These are phyloP conservation scores for Chloromyia formosa DNA, from an alignment of 2,888 invertebrate genomes.

Conservation along the genomic window DNA sequence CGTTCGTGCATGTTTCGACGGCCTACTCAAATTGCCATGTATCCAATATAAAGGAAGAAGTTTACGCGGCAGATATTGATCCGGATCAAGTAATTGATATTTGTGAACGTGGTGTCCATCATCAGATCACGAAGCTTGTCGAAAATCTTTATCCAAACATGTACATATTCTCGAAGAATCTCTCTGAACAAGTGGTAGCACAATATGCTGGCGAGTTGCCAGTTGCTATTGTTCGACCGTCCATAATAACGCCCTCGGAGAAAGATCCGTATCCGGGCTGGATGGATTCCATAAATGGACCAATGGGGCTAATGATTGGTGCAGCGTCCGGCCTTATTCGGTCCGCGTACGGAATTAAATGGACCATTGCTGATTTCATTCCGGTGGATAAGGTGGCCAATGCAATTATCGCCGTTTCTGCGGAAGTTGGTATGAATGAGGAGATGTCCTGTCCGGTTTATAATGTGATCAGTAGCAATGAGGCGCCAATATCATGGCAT, in stretches of 20 bases:
- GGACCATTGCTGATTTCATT: constrained; percentile 66
- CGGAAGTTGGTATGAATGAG: constrained; percentile 61
- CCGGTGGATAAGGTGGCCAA: constrained; percentile 68
- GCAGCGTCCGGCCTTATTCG: constrained; percentile 66
- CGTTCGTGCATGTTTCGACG: constrained; percentile 67
- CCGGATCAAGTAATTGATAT: not conserved
- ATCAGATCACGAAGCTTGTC: not conserved
- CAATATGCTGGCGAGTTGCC: constrained; percentile 61
- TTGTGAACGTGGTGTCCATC: not conserved
- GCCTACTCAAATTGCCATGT: constrained; percentile 68
- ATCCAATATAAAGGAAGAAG: not conserved
- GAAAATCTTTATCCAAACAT: constrained; percentile 65
- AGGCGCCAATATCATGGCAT: constrained; percentile 68
- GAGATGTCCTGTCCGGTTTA: constrained; percentile 62
- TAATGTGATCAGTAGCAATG: constrained; percentile 68
- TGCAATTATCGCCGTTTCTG: constrained; percentile 64
- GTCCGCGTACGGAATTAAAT: constrained; percentile 64
- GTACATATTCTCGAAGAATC: constrained; percentile 68
- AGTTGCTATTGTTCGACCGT: constrained; percentile 67
- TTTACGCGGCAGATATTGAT: constrained; percentile 4
- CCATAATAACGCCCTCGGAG: constrained; percentile 61
- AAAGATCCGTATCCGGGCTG: constrained; percentile 61
- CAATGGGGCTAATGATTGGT: constrained; percentile 62
- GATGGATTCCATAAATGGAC: constrained; percentile 68
- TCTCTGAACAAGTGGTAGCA: constrained; percentile 66